These are phyloP conservation scores for Conistra vaccinii DNA, from an alignment of 2,888 invertebrate species.

Conservation along the genomic window DNA sequence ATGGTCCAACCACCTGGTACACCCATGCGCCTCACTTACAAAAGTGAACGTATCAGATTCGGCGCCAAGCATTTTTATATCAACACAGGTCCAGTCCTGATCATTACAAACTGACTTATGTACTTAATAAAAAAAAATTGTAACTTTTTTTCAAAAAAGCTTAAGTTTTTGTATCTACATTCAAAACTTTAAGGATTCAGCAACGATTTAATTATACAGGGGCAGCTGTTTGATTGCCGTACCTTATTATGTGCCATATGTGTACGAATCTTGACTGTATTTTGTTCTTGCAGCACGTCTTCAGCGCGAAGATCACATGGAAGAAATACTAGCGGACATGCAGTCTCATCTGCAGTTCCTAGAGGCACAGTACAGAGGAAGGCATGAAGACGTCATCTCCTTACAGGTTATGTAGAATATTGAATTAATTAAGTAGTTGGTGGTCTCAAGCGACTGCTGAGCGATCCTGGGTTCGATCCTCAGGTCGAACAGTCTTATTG, in stretches of 20 bases:
- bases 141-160: too few relatives aligned
- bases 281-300: constrained; percentile 37
- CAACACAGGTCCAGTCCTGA: too few relatives aligned
- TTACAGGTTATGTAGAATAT: constrained; percentile 71
- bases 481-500: constrained; percentile 4
- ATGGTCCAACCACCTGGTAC: too few relatives aligned
- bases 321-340: constrained; percentile 45
- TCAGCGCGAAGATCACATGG: constrained; percentile 48
- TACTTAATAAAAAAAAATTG: too few relatives aligned
- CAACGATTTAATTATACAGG: too few relatives aligned
- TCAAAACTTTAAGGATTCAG: too few relatives aligned
- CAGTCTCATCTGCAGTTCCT: constrained; percentile 95
- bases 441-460: background rate
- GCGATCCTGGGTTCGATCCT: background rate
- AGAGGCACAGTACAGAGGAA: constrained; percentile 94
- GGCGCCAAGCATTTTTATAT: too few relatives aligned
- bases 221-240: too few relatives aligned
- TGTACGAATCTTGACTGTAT: background rate
- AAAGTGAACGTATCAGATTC: too few relatives aligned
- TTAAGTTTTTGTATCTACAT: too few relatives aligned
- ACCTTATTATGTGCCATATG: background rate
- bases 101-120: too few relatives aligned
- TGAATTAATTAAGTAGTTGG: background rate
- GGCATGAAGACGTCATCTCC: constrained; percentile 94
- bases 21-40: too few relatives aligned